Conservation (phyloP, 2,113 vertebrate species). For the Mormyrus lacerda region DNA sequence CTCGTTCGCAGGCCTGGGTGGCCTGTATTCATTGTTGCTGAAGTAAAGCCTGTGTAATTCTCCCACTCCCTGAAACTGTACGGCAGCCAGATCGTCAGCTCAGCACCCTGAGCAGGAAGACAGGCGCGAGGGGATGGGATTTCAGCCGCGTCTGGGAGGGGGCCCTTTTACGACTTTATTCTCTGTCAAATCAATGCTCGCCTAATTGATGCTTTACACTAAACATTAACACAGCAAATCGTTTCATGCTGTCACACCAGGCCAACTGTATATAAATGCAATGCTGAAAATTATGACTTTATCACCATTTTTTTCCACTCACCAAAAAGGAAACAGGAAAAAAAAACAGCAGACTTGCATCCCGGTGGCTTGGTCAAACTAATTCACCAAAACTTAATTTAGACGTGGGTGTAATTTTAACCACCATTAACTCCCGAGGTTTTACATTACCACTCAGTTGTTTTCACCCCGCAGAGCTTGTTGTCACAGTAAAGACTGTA, state of each 20-base stretch:
- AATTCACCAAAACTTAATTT: conserved; percentile 6
- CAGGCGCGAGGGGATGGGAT: neutral
- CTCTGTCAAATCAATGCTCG: conserved; percentile 5
- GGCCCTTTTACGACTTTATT: conserved; percentile 8
- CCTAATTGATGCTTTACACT: conserved; percentile 12
- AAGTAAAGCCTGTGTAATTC: conserved; percentile 1
- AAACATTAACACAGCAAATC: conserved; percentile 9
- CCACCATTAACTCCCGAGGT: neutral
- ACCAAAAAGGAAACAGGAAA: neutral
- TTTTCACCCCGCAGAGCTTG: neutral
- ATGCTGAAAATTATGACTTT: neutral
- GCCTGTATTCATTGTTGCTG: neutral
- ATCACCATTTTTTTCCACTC: neutral
- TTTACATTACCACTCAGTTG: neutral
- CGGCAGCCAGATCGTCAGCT: neutral
- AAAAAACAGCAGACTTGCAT: neutral
- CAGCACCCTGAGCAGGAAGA: conserved; percentile 2
- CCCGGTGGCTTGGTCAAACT: neutral
- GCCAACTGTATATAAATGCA: conserved; percentile 7
- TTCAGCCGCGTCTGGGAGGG: neutral
- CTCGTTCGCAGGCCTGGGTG: neutral
- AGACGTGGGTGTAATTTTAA: neutral
- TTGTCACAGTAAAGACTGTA: neutral
- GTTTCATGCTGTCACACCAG: neutral
- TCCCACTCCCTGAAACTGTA: neutral